A percentile compares a stretch with the other conserved stretches of the same genome.
Evolutionary conservation across 2,888 invertebrate species (phyloP).

Genomic region (Lithosia quadra): DNA sequence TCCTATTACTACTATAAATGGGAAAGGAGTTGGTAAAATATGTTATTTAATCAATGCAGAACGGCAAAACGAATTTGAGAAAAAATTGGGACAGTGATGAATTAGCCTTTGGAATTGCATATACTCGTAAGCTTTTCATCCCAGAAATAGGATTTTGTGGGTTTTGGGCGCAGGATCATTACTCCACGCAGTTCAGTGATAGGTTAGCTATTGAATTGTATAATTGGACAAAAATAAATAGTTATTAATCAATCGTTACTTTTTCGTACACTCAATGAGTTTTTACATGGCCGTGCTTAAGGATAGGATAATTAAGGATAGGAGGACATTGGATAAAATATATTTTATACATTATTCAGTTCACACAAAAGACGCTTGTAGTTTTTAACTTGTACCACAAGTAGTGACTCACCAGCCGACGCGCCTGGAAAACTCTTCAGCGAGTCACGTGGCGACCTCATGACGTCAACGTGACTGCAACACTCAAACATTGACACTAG

Average conservation of each 20-base stretch:
- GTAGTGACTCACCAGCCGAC: conserved; percentile 65
- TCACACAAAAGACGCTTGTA: not conserved
- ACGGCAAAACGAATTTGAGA: too few relatives aligned
- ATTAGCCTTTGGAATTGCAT: not conserved
- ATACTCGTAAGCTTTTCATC: not conserved
- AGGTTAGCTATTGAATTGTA: too few relatives aligned
- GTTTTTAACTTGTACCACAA: conserved; percentile 49
- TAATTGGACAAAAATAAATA: too few relatives aligned
- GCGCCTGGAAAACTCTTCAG: conserved; percentile 77
- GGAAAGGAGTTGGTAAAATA: too few relatives aligned
- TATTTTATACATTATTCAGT: not conserved
- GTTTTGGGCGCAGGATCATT: too few relatives aligned
- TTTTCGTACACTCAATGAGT: not conserved
- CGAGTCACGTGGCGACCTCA: conserved; percentile 63
- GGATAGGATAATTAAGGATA: too few relatives aligned
- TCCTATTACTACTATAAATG: not conserved
- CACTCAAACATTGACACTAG: conserved; percentile 56
- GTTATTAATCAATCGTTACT: not conserved
- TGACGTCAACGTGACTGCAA: conserved; percentile 62
- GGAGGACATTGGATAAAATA: not conserved
- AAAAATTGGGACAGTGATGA: not conserved
- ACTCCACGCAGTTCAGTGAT: not conserved
- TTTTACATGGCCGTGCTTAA: not conserved
- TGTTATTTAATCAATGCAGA: too few relatives aligned
- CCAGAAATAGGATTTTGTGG: not conserved